These are phyloP conservation scores for Tympanoctomys barrerae DNA, from an alignment of 2,797 vertebrate genomes.

Conservation along the genomic window DNA sequence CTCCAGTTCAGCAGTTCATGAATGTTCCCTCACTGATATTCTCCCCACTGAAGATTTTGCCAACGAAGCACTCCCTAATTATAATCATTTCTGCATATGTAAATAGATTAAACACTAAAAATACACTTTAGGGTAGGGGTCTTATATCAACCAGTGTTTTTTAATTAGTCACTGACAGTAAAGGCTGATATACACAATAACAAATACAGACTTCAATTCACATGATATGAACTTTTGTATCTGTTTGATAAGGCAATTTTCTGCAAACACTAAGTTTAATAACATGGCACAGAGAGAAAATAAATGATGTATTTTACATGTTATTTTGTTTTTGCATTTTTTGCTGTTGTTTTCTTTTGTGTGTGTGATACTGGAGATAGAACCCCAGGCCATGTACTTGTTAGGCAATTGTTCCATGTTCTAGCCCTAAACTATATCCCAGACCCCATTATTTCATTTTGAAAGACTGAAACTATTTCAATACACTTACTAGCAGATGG, in stretches of 20 bases:
- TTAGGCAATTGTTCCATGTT: neutral
- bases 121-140: neutral
- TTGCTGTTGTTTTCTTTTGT: neutral
- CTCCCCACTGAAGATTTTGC: neutral
- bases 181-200: neutral
- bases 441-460: constrained; percentile 1
- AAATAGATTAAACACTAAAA: constrained; percentile 57
- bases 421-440: neutral
- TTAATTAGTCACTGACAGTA: neutral
- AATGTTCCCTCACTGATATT: neutral
- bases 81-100: constrained; percentile 29
- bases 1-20: constrained; percentile 6
- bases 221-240: neutral
- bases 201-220: neutral
- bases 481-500: neutral
- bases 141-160: neutral
- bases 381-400: neutral
- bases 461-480: neutral
- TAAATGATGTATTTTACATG: neutral
- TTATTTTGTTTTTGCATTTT: neutral
- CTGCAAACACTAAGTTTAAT: neutral
- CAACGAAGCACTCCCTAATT: neutral
- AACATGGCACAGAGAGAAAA: neutral
- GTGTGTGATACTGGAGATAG: neutral
- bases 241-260: neutral